Conservation (phyloP, 1,140 invertebrate species). For the Drosophila lacteicornis region DNA sequence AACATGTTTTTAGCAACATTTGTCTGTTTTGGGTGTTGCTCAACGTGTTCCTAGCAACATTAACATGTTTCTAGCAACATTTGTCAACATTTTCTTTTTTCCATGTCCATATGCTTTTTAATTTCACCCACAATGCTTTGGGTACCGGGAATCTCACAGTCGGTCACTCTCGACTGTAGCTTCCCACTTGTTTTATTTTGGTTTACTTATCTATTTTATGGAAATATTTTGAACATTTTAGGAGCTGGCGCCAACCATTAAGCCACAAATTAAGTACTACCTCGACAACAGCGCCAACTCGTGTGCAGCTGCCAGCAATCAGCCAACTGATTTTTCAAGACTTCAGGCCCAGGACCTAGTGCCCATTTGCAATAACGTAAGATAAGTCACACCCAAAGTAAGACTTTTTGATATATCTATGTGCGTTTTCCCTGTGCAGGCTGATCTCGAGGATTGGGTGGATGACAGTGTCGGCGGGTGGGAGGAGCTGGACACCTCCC, state of each 20-base stretch:
- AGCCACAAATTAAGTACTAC: conserved; percentile 79
- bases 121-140: too few relatives aligned
- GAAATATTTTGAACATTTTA: conserved; percentile 22
- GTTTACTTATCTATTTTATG: background rate
- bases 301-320: conserved; percentile 13
- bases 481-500: conserved; percentile 84
- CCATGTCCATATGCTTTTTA: too few relatives aligned
- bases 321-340: conserved; percentile 71
- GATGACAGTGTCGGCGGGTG: conserved; percentile 80
- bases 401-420: background rate
- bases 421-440: conserved; percentile 34
- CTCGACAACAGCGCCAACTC: conserved; percentile 30
- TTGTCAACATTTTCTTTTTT: too few relatives aligned
- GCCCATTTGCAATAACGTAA: conserved; percentile 75
- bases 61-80: too few relatives aligned
- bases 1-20: too few relatives aligned
- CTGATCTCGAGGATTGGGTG: conserved; percentile 84
- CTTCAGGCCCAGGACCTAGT: conserved; percentile 77
- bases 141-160: too few relatives aligned
- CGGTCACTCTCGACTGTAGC: too few relatives aligned
- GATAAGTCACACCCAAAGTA: background rate
- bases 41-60: too few relatives aligned
- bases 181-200: too few relatives aligned
- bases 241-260: conserved; percentile 82
- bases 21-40: too few relatives aligned